A percentile compares a stretch with the other conserved stretches of the same genome.
Evolutionary conservation across 35 echinoderm and acorn worm genomes (phyloP).

Genomic region (Amphiura filiformis): DNA sequence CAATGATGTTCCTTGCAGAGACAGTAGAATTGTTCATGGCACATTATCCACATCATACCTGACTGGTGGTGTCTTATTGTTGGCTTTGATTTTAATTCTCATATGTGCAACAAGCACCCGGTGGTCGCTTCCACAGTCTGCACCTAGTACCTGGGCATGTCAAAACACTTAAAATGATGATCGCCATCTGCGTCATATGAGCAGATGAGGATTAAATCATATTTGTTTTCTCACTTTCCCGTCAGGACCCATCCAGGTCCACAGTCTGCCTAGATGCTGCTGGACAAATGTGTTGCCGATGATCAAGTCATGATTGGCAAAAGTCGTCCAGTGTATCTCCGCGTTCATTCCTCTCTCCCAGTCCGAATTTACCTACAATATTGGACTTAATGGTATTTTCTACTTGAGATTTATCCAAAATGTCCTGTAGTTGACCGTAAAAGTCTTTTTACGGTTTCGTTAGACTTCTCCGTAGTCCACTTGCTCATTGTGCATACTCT

Average conservation of each 20-base stretch:
- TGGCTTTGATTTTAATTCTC: too few species aligned
- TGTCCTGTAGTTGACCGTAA: slow-evolving; percentile 17
- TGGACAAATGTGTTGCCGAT: slow-evolving; percentile 39
- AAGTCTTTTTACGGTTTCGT: too few species aligned
- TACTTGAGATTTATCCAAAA: slow-evolving; percentile 29
- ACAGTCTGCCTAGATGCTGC: slow-evolving; percentile 33
- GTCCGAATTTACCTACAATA: slow-evolving; percentile 24
- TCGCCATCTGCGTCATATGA: slow-evolving; percentile 15
- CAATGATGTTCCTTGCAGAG: too few species aligned
- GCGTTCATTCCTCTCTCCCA: slow-evolving; percentile 42
- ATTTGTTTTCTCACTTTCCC: slow-evolving; percentile 49
- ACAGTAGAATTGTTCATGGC: too few species aligned
- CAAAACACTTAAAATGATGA: too few species aligned
- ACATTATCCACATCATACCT: too few species aligned
- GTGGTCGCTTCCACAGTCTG: too few species aligned
- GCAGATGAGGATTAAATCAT: slow-evolving; percentile 47
- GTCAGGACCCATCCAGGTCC: slow-evolving; percentile 36
- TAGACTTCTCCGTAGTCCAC: too few species aligned
- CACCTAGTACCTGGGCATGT: too few species aligned
- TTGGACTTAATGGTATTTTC: not conserved
- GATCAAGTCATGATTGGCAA: slow-evolving; percentile 17
- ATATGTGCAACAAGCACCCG: too few species aligned
- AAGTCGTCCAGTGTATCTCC: slow-evolving; percentile 41
- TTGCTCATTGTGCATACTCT: too few species aligned
- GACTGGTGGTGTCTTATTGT: too few species aligned